Base-by-base conservation (phyloP, 2,113 vertebrate genomes). In the Cyrtonyx montezumae region DNA sequence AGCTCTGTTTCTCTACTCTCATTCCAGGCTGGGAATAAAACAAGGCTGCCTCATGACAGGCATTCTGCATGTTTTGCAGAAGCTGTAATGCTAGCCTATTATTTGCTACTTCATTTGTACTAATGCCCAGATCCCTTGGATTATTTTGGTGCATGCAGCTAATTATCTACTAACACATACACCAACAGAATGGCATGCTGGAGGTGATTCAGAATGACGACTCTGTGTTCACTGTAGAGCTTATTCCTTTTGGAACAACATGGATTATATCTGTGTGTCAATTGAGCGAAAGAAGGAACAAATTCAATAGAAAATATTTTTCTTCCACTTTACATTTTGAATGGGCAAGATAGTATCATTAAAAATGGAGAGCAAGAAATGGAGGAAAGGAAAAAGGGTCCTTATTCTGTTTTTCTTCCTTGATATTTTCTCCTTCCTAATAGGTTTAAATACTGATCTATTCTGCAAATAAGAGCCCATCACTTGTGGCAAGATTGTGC, bases 71-170 rank as follows among this genome's bases (percentile, higher is more conserved):
- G 19, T 88, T 84, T 77, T 83, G 48, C 65, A 80, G 32, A 73
- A 93, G 36, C 12, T 51, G 3, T 84, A 94, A 94, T 78, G 32
- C 68, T 66, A 32, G 23, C 15, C 37, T 93, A 36, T 88, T 67
- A 92, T 76, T 95, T 90, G 48, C 82, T 69, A 56, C 67, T 82
- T 46, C 12, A 89, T 97, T 95, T 96, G 36, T 45, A 68, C 58
- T 71, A 87, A 55, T 42, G 53, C n/a, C 66, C 13, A 11, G 48
- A 87, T 88, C 55, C 32, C 75, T 66, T 77, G 84, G 77, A 92
- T 91, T 95, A 69, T 56, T 73, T 79, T 75, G 32, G 67, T 90
- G 19, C 32, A 61, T 91, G 42, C 15, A 89, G 66, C 17, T 94
- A 94, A 89, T 94, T 58, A 82, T 91, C 68, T 95, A 40, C 49